These are phyloP conservation scores for Nephila pilipes DNA, from an alignment of 1,140 invertebrate species.

Conservation along the genomic window DNA sequence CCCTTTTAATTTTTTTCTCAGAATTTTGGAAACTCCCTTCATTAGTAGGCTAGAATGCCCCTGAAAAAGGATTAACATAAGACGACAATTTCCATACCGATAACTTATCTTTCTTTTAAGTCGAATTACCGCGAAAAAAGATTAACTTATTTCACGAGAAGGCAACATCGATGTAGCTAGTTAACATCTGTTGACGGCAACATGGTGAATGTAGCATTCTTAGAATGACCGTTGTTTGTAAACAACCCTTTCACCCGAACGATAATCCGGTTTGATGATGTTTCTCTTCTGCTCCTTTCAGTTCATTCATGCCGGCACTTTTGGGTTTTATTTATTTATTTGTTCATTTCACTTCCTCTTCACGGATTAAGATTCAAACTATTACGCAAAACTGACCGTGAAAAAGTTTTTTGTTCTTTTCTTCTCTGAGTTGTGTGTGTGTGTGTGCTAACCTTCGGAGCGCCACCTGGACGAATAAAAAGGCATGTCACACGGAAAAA, in stretches of 20 bases:
- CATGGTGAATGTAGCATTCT: neutral
- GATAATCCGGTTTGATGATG: slow-evolving; percentile 19
- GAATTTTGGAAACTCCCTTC: too few species aligned
- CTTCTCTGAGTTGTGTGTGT: neutral
- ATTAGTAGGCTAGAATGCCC: neutral
- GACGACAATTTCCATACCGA: neutral
- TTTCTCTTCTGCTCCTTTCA: neutral
- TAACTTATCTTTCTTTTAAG: neutral
- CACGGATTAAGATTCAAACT: neutral
- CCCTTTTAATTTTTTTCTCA: too few species aligned
- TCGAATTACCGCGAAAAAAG: neutral
- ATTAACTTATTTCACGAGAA: neutral
- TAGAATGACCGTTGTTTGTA: neutral
- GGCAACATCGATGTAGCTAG: neutral
- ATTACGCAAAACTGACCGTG: slow-evolving; percentile 57
- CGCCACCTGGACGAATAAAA: slow-evolving; percentile 47
- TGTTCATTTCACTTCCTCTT: neutral
- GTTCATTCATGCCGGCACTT: neutral
- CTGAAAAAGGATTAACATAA: neutral
- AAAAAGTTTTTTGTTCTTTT: slow-evolving; percentile 42
- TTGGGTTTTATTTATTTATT: neutral
- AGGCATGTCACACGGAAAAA: neutral
- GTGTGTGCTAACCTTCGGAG: slow-evolving; percentile 22
- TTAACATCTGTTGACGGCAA: neutral
- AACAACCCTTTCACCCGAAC: neutral